A percentile compares a stretch with the other conserved stretches of the same genome.
Evolutionary conservation across 2,888 invertebrate species (phyloP).

Genomic region (Bellardia bayeri): DNA sequence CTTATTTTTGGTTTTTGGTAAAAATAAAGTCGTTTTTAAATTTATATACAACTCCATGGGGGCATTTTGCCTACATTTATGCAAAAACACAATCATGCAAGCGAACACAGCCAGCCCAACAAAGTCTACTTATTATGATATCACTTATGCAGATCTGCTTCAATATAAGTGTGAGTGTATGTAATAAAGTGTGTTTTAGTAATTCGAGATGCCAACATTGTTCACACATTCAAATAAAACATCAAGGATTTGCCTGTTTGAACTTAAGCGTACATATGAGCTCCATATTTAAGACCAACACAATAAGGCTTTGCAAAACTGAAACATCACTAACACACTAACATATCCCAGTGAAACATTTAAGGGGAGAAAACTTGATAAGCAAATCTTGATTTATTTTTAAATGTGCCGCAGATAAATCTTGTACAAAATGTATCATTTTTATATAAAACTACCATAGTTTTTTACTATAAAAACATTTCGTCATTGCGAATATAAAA

Average conservation of each 20-base stretch:
- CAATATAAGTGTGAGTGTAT: not conserved
- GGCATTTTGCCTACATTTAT: conserved; percentile 56
- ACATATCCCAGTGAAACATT: not conserved
- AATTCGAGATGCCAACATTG: conserved; percentile 33
- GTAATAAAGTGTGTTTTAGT: not conserved
- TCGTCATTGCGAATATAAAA: too few species aligned
- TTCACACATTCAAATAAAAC: conserved; percentile 52
- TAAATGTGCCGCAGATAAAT: too few species aligned
- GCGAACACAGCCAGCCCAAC: not conserved
- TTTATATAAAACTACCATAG: too few species aligned
- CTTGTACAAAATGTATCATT: too few species aligned
- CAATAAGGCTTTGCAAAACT: not conserved
- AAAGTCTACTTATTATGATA: conserved; percentile 18
- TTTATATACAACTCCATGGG: conserved; percentile 60
- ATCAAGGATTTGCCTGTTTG: conserved; percentile 41
- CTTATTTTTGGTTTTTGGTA: conserved; percentile 37
- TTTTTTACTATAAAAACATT: too few species aligned
- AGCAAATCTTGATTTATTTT: too few species aligned
- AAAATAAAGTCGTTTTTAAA: conserved; percentile 62
- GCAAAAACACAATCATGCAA: conserved; percentile 21
- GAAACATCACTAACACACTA: not conserved
- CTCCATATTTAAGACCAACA: conserved; percentile 25
- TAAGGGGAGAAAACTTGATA: not conserved
- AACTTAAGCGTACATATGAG: conserved; percentile 3
- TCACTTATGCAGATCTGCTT: conserved; percentile 36